These are phyloP conservation scores for Porites rus DNA, from an alignment of 92 coral and sea anemone species.

Conservation along the genomic window DNA sequence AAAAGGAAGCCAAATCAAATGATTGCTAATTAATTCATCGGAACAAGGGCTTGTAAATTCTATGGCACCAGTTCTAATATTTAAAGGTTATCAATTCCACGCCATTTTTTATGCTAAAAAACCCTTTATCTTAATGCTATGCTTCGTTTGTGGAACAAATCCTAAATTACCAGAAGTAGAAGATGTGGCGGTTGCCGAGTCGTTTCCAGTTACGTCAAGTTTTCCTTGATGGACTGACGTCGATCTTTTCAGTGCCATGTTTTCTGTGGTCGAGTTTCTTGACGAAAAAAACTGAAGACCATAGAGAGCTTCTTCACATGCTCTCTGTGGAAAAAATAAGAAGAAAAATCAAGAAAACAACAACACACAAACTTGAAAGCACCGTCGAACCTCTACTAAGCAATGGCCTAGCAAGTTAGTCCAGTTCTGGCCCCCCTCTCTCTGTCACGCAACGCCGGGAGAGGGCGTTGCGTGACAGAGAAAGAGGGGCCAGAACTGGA, in stretches of 20 bases:
- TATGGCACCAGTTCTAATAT: too few species aligned
- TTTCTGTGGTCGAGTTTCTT: constrained; percentile 35
- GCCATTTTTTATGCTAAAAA: too few species aligned
- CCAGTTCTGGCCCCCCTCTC: too few species aligned
- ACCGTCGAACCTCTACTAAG: too few species aligned
- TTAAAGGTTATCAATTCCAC: too few species aligned
- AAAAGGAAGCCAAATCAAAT: too few species aligned
- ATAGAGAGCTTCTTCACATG: constrained; percentile 78
- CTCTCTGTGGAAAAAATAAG: constrained; percentile 30
- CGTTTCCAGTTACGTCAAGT: constrained; percentile 24
- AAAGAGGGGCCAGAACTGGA: too few species aligned
- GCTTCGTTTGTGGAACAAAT: neutral
- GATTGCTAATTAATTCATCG: too few species aligned
- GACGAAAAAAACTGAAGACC: constrained; percentile 54
- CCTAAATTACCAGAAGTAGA: constrained; percentile 35
- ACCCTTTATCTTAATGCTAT: neutral
- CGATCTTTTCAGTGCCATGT: constrained; percentile 57
- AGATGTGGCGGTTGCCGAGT: constrained; percentile 4
- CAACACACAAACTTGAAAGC: neutral
- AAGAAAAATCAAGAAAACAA: neutral
- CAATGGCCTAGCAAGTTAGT: too few species aligned
- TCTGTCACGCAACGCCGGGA: too few species aligned
- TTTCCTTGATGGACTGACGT: constrained; percentile 59
- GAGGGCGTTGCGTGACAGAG: too few species aligned
- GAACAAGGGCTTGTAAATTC: too few species aligned